Evolutionary conservation across 2,113 vertebrate genomes (phyloP), one percentile per base, ranked within the genome.

Genomic region (Chitala chitala): DNA sequence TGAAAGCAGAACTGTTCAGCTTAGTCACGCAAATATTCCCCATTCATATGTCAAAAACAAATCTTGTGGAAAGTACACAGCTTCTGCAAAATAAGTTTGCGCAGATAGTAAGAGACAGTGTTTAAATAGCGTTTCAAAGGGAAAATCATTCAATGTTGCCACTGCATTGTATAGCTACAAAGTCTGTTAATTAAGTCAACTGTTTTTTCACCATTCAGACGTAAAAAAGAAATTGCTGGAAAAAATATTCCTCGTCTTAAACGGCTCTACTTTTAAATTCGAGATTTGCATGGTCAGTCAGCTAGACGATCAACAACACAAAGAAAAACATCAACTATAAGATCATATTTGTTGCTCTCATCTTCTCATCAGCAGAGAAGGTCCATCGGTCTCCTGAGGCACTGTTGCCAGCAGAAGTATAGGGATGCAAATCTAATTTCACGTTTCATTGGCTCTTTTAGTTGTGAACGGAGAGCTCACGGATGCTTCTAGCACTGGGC

Each of bases 391-490:
- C 76, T 58, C 13, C 72, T 54, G 42, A 46, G 55, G 71, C 78
- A 79, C 79, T 55, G 69, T 79, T 81, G 78, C 79, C 76, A 66
- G 77, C 74, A 64, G 77, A 81, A 81, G 80, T 80, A 81, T 77
- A 79, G 78, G 78, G 78, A 82, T 72, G 76, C 76, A 79, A 81
- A 82, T 84, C 82, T 78, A 82, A 84, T 84, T 84, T 84, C 78
- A 84, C 80, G 83, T 84, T 81, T 79, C 83, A 77, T 80, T 84
- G 83, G 73, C 56, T 78, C 66, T 73, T 75, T 69, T 33, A 53
- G 71, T 74, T 72, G 48, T 53, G 54, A 33, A 66, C 55, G 33
- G 61, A 51, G 69, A 70, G 58, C 64, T n/a, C 74, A 54, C 48
- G 20, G 63, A 54, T 71, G 63, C 68, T 72, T 75, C 74, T 40